Base-by-base conservation (phyloP, 2,797 vertebrate species). In the Alauda arvensis region DNA sequence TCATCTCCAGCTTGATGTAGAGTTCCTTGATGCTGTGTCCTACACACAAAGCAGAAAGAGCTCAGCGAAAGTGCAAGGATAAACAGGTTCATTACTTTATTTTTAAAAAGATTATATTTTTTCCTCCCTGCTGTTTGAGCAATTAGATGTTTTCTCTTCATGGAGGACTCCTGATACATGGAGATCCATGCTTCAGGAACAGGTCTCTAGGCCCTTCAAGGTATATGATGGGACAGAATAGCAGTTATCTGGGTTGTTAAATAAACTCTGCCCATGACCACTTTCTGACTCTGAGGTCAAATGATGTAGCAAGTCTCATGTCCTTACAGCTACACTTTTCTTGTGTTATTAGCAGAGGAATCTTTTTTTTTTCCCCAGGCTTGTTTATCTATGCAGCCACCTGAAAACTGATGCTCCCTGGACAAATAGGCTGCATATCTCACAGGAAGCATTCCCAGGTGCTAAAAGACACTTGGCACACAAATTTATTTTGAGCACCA, bases 1-100 rank as follows among this genome's bases (percentile, higher is more conserved):
- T 77, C 40, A 97, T 88, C 16, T 56, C 62, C 17, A 94, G 0
- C 48, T 96, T 95, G 48, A 60, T 1, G 5, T 93, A 76, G 9
- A 98, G 92, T 77, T 95, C 84, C 49, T 92, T 80, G 75, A 97
- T 95, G 91, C 74, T 91, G 31, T 96, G 91, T 49, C 96, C 97
- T 98, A 53, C n/a, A 77, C 33, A 59, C 24, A 48, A 90, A 67
- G 40, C n/a, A 91, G 66, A 91, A 78, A 66, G 45, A 69, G 29
- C 23, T 79, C 81, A 79, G 72, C 43, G 45, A 63, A 93, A 88
- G 11, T 45, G 15, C 43, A 60, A 83, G 34, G 21, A 13, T 87
- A 65, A 88, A 31, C 11, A 56, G 11, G 2, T 59, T 75, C 65
- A 33, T 52, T 68, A 39, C 12, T 83, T 66, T 31, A 57, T 68